A percentile compares a stretch with the other conserved stretches of the same genome.
Conservation (phyloP, 2,888 invertebrate species). For the Acronicta psi region DNA sequence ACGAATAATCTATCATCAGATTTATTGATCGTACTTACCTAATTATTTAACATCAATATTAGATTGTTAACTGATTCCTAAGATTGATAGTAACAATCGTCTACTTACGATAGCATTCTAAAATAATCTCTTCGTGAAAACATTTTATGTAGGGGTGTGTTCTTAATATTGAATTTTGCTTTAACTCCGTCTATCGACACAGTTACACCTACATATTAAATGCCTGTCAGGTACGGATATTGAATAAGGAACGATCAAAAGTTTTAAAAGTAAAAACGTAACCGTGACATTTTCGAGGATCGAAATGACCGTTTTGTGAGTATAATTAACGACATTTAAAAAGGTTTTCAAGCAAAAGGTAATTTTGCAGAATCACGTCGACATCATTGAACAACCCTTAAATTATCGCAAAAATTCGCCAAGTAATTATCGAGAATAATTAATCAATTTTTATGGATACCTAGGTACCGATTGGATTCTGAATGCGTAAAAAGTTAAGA, state of each 20-base stretch:
- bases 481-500: slow-evolving; percentile 16
- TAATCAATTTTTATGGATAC: slow-evolving; percentile 40
- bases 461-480: slow-evolving; percentile 23
- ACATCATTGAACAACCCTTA: slow-evolving; percentile 7
- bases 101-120: neutral
- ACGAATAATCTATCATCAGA: too few species aligned
- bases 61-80: neutral
- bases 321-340: slow-evolving; percentile 32
- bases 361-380: neutral
- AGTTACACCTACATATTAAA: neutral
- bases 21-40: too few species aligned
- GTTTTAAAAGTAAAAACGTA: slow-evolving; percentile 16
- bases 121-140: neutral
- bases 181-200: slow-evolving; percentile 4
- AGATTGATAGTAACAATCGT: too few species aligned
- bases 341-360: neutral
- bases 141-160: neutral
- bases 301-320: slow-evolving; percentile 28
- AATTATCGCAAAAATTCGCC: slow-evolving; percentile 21
- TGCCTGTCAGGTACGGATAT: slow-evolving; percentile 1
- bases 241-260: slow-evolving; percentile 13
- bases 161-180: neutral
- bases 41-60: too few species aligned
- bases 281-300: slow-evolving; percentile 22
- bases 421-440: slow-evolving; percentile 38